These are phyloP conservation scores for Alsophila aescularia DNA, from an alignment of 2,888 invertebrate species.

Conservation along the genomic window DNA sequence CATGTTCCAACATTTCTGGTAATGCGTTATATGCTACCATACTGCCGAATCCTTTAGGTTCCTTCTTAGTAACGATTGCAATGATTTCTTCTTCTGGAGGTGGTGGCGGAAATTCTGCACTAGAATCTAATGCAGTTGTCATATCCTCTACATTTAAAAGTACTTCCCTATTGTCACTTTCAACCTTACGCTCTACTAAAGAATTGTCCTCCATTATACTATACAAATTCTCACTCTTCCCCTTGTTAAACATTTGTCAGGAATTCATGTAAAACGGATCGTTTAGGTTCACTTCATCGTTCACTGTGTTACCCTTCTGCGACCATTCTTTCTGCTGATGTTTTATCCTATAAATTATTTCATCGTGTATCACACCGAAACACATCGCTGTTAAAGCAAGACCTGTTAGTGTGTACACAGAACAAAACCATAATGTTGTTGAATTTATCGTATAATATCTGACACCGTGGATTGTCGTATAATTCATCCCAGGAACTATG, in stretches of 20 bases:
- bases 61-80: conserved; percentile 80
- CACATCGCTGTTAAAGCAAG: conserved; percentile 96
- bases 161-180: conserved; percentile 80
- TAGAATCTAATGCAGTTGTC: conserved; percentile 62
- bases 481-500: conserved; percentile 89
- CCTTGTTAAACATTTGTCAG: conserved; percentile 88
- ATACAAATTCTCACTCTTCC: conserved; percentile 84
- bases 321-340: conserved; percentile 87
- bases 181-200: conserved; percentile 74
- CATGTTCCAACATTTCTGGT: conserved; percentile 80
- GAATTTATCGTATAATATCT: conserved; percentile 85
- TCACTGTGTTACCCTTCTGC: conserved; percentile 86
- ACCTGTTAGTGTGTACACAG: conserved; percentile 93
- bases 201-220: conserved; percentile 82
- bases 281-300: conserved; percentile 86
- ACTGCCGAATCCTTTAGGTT: conserved; percentile 76
- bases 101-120: conserved; percentile 70
- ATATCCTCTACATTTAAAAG: conserved; percentile 81
- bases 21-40: conserved; percentile 82
- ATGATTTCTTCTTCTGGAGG: conserved; percentile 79
- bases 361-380: conserved; percentile 95
- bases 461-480: conserved; percentile 78
- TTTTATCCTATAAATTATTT: conserved; percentile 92
- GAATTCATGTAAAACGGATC: conserved; percentile 89
- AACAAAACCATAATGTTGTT: conserved; percentile 94